A percentile compares a stretch with the other conserved stretches of the same genome.
These are phyloP conservation scores for Epirrhoe alternata DNA, from an alignment of 2,888 invertebrate species.

Conservation along the genomic window DNA sequence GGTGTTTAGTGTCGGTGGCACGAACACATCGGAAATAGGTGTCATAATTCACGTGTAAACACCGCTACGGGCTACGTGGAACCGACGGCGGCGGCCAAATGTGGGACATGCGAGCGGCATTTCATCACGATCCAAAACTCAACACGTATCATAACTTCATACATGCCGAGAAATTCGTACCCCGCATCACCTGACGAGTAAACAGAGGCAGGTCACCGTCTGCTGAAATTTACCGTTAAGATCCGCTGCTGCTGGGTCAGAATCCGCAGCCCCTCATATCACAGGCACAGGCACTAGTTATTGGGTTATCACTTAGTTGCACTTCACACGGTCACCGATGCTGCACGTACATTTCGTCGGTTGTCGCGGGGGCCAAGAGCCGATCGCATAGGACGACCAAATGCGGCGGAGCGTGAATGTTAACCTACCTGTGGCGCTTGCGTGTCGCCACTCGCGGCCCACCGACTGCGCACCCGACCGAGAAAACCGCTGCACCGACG, in stretches of 20 bases:
- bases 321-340: slow-evolving; percentile 76
- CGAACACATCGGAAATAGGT: slow-evolving; percentile 58
- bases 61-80: slow-evolving; percentile 76
- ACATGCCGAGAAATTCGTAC: slow-evolving; percentile 31
- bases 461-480: slow-evolving; percentile 61
- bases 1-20: slow-evolving; percentile 49
- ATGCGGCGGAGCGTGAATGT: slow-evolving; percentile 82
- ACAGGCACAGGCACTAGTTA: slow-evolving; percentile 64
- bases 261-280: slow-evolving; percentile 68
- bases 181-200: slow-evolving; percentile 77
- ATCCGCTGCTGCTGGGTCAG: slow-evolving; percentile 71
- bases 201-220: slow-evolving; percentile 74
- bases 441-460: slow-evolving; percentile 71
- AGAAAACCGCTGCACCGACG: slow-evolving; percentile 72
- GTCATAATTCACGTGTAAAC: slow-evolving; percentile 81
- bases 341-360: slow-evolving; percentile 73
- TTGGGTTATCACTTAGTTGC: slow-evolving; percentile 67
- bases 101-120: slow-evolving; percentile 60
- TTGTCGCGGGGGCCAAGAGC: slow-evolving; percentile 70
- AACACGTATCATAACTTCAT: slow-evolving; percentile 19
- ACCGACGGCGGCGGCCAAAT: slow-evolving; percentile 53
- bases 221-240: slow-evolving; percentile 80
- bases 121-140: slow-evolving; percentile 27
- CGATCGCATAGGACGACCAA: slow-evolving; percentile 76
- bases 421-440: slow-evolving; percentile 84